Evolutionary conservation across 1,140 invertebrate species (phyloP), one percentile per base, ranked within the genome.

Genomic region (Trypoxylus dichotomus): DNA sequence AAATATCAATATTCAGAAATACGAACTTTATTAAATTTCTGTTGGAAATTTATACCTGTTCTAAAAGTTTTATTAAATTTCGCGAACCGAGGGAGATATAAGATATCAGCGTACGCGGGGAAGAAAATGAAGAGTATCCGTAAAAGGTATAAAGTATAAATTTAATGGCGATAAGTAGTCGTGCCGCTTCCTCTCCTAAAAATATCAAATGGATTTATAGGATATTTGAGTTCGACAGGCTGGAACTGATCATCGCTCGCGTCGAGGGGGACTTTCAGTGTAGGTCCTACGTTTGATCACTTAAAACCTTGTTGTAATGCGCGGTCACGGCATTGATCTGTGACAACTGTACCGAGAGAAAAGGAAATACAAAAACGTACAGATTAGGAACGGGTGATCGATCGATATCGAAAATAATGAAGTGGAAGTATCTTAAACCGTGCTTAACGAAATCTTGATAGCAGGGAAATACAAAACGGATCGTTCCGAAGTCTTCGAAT

Each of bases 131-230:
- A 47, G 41, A 27, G 42, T 42, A 29, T 27, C 41, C 15, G 74
- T 27, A 75, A 15, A 54, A 75, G 41, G 74, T 75, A 77, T 78
- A 74, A 78, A 75, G 77, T 81, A 76, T 77, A 79, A 81, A 79
- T 79, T 81, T 81, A 81, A 81, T 79, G 79, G 76, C 76, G 79
- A 80, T 81, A 81, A 81, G 80, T 81, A 80, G 79, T 80, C 80
- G 80, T 81, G 80, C 80, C 77, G 78, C 80, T 81, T 81, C 79
- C 79, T 78, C 76, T 78, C 76, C 76, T 58, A 76, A 78, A 80
- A 80, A 80, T 80, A 80, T 79, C 79, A 79, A 80, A 80, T 81
- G 79, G 80, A 81, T 81, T 81, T 81, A 80, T 81, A 74, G 77
- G 78, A 79, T 80, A 79, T 79, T 81, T 76, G 76, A 78, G 78